Percentiles rank a stretch among this genome's conserved stretches.
Conservation (phyloP, 92 coral and sea anemone species). For the Micromussa lordhowensis region DNA sequence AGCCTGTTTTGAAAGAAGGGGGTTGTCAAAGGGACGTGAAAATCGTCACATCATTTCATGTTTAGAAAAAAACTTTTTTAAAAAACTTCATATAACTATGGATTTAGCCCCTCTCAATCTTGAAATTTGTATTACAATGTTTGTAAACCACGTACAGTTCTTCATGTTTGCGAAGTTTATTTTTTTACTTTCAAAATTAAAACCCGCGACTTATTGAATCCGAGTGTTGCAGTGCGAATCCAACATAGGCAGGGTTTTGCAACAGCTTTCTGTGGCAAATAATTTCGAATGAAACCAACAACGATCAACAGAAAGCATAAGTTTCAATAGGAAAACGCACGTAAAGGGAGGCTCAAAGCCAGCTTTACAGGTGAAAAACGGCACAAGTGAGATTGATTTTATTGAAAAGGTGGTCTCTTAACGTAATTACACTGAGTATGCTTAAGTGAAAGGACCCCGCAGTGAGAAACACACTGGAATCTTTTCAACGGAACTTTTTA, state of each 20-base stretch:
- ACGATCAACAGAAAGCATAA: background rate
- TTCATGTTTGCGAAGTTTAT: background rate
- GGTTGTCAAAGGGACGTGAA: background rate
- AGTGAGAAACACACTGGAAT: background rate
- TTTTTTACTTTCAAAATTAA: background rate
- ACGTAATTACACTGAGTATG: background rate
- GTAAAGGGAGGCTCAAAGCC: conserved; percentile 20
- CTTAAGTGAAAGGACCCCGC: conserved; percentile 42
- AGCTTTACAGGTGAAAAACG: conserved; percentile 40
- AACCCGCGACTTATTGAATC: background rate
- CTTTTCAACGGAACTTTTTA: conserved; percentile 14
- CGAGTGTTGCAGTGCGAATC: background rate
- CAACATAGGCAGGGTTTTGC: background rate
- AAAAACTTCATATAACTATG: background rate
- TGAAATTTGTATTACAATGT: background rate
- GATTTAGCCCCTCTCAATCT: background rate
- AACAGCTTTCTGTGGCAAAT: background rate
- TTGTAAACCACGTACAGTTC: background rate
- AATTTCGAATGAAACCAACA: background rate
- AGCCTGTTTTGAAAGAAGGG: background rate
- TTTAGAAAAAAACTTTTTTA: background rate
- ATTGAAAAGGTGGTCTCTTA: conserved; percentile 29
- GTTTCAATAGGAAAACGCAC: conserved; percentile 12
- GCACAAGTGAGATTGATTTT: conserved; percentile 1
- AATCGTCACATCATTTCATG: background rate